Evolutionary conservation across 2,888 invertebrate species (phyloP), one percentile per base, ranked within the genome.

Genomic region (Yponomeuta sedellus): DNA sequence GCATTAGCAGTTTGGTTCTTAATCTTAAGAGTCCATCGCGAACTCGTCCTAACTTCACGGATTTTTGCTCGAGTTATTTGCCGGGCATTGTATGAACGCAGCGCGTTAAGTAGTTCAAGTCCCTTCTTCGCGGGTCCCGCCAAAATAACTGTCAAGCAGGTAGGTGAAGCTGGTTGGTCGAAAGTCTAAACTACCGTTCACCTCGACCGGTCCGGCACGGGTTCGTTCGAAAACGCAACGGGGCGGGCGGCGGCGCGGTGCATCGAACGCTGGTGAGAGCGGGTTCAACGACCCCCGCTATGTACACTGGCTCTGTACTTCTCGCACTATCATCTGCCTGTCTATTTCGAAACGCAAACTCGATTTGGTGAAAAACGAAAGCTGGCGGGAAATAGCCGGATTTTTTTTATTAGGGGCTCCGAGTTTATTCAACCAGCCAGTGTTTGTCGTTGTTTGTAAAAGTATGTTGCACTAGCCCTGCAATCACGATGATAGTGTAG

Each of bases 261-360:
- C 89, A 89, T 86, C 89, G 90, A 87, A 87, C 89, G 61, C 61
- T 85, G 80, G 88, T 82, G 88, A 88, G 88, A 88, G 88, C 77
- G 90, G 87, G 85, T 88, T 75, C 75, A 78, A 88, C 86, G 83
- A 88, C 78, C 75, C 73, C 22, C 77, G 81, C 84, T 86, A 85
- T 86, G 84, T 88, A 74, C 79, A 75, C 73, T 64, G 56, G 57
- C 56, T 56, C 59, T n/a, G 34, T 64, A 66, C 63, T 64, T 66
- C 40, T 61, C 59, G 19, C 65, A 65, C 65, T 65, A 59, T 66
- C 63, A 62, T 52, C 28, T 61, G 40, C 40, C 65, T 61, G 40
- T 61, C 65, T 61, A 61, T 59, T 65, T 34, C 39, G 19, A 65
- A 65, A 56, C 34, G 64, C 57, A 25, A n/a, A 58, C 20, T 25